Base-by-base conservation (phyloP, 1,140 invertebrate genomes). In the Anastatus disparis region DNA sequence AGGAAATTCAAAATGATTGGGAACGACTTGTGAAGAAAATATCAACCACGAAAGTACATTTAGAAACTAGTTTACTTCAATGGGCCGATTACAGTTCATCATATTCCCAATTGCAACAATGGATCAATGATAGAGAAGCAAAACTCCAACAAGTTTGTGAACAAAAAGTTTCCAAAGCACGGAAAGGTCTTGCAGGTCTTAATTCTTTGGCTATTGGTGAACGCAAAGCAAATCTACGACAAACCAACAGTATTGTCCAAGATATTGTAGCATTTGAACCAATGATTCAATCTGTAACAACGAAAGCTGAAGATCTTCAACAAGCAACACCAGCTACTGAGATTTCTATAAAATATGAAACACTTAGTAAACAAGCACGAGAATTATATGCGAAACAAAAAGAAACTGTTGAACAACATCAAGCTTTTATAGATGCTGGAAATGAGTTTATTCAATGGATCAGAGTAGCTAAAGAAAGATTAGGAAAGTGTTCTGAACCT, bases 61-160 rank as follows among this genome's bases (percentile, higher is more conserved):
- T 98, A 20, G 96, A 99, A 83, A 96, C 95, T 0, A 93, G 92
- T 79, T 86, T 98, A 9, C 83, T 97, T 1, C 95, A 97, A 89
- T 97, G 95, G 95, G 94, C 95, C n/a, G 96, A 97, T 81, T 97
- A 97, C 80, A 96, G 93, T 79, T 95, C 94, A 22, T 95, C 94
- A 17, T 96, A 96, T 75, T 92, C 93, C 13, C 95, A 97, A 78
- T 84, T 98, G 6, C 92, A 96, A 80, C 93, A 97, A 88, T 97
- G 96, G 95, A 94, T 99, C n/a, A 93, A 91, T 40, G 96, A 98
- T 76, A 90, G 95, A 73, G 95, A 98, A 85, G 93, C 94, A 0
- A 95, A 97, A 86, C 82, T 98, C n/a, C 94, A 96, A 86, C 93
- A 97, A 87, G 93, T 96, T 12, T 94, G 93, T 79, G 94, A 95